Evolutionary conservation across 2,797 vertebrate genomes (phyloP), one percentile per base, ranked within the genome.

Genomic region (Pachyuromys duprasi): DNA sequence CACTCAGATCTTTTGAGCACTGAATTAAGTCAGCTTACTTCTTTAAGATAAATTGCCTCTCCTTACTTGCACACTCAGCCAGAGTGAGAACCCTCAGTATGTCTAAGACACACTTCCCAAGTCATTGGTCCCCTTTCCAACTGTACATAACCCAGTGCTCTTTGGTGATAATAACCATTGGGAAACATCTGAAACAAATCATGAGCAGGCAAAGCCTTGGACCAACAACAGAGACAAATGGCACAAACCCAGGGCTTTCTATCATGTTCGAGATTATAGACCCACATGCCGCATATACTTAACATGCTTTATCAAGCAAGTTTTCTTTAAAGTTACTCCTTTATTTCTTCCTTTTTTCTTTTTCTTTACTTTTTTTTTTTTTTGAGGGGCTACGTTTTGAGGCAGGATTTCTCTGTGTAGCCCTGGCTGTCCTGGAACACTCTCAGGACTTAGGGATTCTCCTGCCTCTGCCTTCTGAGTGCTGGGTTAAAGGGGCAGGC

Each of bases 261-360:
- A 49, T 63, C 87, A 57, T 63, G 5, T 88, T n/a, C 33, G 26
- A 42, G 53, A 82, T 57, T 33, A 24, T 91, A 88, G 94, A 33
- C 55, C 74, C 70, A 11, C 28, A 78, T 20, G 76, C 62, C 62
- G 60, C 5, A 74, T 81, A 67, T 89, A 57, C 55, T 86, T 33
- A 90, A 60, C 49, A 15, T 95, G 94, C 53, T 95, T 89, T 84
- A 94, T 31, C 70, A 67, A 86, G 57, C 42, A 95, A 93, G 76
- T 45, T 94, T 82, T 94, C 72, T 90, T 93, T 82, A 60, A 78
- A 92, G 62, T 45, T 82, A 4, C 14, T 2, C 17, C 33, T 31
- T 13, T 24, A 6, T 14, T 31, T 24, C 17, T 9, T 0, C 4
- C 57, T 2, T 0, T 22, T 3, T 22, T 45, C 12, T 20, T 2